Conservation (phyloP, 2,113 vertebrate genomes). For the Pampusana beccarii region DNA sequence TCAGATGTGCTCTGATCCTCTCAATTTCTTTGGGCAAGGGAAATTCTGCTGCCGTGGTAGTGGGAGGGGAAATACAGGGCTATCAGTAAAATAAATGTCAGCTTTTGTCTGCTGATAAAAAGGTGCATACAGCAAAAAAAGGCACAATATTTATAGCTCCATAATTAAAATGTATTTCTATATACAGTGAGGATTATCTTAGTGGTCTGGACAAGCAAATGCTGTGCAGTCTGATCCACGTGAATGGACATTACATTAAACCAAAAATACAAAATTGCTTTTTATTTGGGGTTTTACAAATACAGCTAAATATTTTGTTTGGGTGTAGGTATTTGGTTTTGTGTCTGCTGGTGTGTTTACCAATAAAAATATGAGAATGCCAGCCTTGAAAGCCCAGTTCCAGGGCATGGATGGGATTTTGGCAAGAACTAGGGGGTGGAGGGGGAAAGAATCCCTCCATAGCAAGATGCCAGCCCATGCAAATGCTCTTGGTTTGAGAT, state of each 20-base stretch:
- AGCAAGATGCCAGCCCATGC: neutral
- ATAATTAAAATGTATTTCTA: slow-evolving; percentile 40
- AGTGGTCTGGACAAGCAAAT: neutral
- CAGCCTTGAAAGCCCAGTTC: neutral
- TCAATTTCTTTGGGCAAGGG: slow-evolving; percentile 64
- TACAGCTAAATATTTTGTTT: neutral
- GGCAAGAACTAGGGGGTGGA: neutral
- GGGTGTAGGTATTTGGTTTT: neutral
- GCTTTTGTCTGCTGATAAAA: slow-evolving; percentile 57
- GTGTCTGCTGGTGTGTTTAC: neutral
- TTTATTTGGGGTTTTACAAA: neutral
- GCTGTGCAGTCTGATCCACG: neutral
- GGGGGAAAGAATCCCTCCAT: neutral
- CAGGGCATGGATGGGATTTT: neutral
- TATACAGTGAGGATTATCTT: neutral
- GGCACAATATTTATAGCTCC: neutral
- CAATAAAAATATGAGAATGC: neutral
- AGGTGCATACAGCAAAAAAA: neutral
- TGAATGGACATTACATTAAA: neutral
- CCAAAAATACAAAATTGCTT: neutral
- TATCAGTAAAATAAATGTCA: slow-evolving; percentile 59
- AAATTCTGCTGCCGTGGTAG: slow-evolving; percentile 40
- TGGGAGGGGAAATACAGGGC: slow-evolving; percentile 14
- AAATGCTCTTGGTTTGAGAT: neutral
- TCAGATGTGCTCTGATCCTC: slow-evolving; percentile 68